These are phyloP conservation scores for Pterobdella sp. DNA, from an alignment of 2,888 invertebrate species.

Conservation along the genomic window DNA sequence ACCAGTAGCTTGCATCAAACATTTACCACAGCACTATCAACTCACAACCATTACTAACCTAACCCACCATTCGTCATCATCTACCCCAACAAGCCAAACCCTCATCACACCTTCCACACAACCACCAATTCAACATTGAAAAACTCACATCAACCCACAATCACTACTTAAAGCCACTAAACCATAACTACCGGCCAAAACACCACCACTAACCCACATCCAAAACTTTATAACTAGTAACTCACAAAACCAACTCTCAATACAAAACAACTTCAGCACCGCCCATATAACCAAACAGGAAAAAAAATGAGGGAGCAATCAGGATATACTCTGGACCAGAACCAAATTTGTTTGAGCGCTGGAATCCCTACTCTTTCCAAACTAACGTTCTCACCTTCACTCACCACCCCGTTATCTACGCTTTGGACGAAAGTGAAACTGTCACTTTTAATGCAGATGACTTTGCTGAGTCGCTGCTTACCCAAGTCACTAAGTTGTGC, in stretches of 20 bases:
- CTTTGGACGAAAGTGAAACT: conserved; percentile 47
- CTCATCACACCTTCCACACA: neutral
- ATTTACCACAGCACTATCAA: too few species aligned
- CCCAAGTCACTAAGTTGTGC: conserved; percentile 9
- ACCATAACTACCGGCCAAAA: neutral
- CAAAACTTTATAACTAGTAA: neutral
- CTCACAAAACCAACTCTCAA: neutral
- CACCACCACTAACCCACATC: neutral
- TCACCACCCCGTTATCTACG: conserved; percentile 62
- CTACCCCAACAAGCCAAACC: neutral
- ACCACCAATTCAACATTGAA: neutral
- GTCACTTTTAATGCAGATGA: conserved; percentile 51
- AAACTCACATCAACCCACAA: neutral
- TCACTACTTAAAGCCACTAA: neutral
- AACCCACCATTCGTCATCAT: neutral
- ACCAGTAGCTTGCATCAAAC: too few species aligned
- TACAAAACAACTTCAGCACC: conserved; percentile 47
- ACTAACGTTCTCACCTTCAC: conserved; percentile 72
- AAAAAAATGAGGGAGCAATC: conserved; percentile 62
- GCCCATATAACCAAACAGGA: conserved; percentile 57
- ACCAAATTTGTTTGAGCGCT: conserved; percentile 58
- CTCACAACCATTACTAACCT: neutral
- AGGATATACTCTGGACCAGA: conserved; percentile 69
- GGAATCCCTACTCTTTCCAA: conserved; percentile 75
- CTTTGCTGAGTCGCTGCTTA: conserved; percentile 48